Evolutionary conservation across 2,797 vertebrate genomes (phyloP), one percentile per base, ranked within the genome.

Genomic region (Oreonectes daqikongensis): DNA sequence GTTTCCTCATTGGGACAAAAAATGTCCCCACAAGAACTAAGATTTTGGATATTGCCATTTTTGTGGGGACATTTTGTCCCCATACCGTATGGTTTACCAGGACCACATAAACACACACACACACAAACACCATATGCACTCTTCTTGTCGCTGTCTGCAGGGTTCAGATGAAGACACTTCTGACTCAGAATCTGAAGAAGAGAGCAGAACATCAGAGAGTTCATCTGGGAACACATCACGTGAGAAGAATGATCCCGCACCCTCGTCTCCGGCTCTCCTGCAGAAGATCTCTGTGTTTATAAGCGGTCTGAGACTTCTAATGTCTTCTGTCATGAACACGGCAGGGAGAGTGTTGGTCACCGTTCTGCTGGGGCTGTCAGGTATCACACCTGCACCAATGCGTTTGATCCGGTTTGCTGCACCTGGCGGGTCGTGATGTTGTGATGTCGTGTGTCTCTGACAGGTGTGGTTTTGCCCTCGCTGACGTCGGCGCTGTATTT

Each of bases 401-500:
- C 40, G 48, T 53, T 20, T 10, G 32, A 6, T 32, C 3, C 6
- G 32, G 24, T 73, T 14, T 12, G 24, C 17, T n/a, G n/a, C n/a
- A n/a, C n/a, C n/a, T n/a, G n/a, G n/a, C n/a, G 17, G 40, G 3
- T 46, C 18, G 3, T 28, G 38, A 65, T 32, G 46, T 52, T 20
- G 3, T 42, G 12, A 12, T n/a, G 14, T 28, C n/a, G 9, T 24
- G 24, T 61, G 8, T 83, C 52, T 70, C 22, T 18, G 28, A 30
- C 84, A 95, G 94, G 94, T 55, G 92, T 95, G 71, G 85, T 78
- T 0, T 81, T 93, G 30, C 94, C 94, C 18, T 95, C 94, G 1
- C 83, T 95, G 69, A 94, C 92, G 26, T 95, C 94, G 0, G 87
- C 88, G 0, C 74, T 95, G 67, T 95, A 95, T 84, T 94, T 95